A percentile compares a stretch with the other conserved stretches of the same genome.
Conservation (phyloP, 2,797 vertebrate species). For the Gymnoscopelus microlampas region DNA sequence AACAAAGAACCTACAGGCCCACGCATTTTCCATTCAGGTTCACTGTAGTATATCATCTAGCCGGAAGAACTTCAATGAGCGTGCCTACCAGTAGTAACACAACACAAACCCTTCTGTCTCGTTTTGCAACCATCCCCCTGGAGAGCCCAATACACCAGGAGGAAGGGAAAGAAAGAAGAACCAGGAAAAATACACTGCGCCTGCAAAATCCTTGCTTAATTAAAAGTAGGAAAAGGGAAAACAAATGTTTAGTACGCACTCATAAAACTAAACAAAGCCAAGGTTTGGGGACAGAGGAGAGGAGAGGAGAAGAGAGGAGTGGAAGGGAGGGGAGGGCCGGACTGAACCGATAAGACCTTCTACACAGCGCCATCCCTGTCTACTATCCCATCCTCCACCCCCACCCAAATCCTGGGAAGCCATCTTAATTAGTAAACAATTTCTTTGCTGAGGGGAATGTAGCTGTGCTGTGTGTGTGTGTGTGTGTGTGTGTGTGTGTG, state of each 20-base stretch:
- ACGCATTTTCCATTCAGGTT: constrained; percentile 66
- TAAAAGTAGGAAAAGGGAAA: constrained; percentile 49
- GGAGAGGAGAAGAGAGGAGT: neutral
- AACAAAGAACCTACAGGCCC: constrained; percentile 66
- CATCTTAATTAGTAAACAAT: constrained; percentile 74
- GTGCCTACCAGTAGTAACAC: constrained; percentile 56
- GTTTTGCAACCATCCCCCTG: constrained; percentile 54
- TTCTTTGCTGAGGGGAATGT: constrained; percentile 62
- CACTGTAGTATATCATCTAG: constrained; percentile 67
- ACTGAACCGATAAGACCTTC: constrained; percentile 45
- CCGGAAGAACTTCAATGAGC: constrained; percentile 68
- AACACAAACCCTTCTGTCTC: constrained; percentile 43
- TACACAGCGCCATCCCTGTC: constrained; percentile 61
- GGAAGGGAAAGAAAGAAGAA: constrained; percentile 41
- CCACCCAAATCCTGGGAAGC: constrained; percentile 68
- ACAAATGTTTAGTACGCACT: constrained; percentile 59
- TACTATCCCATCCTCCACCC: constrained; percentile 36
- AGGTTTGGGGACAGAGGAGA: neutral
- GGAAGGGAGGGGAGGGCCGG: constrained; percentile 29
- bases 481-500: constrained; percentile 32
- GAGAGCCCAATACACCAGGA: constrained; percentile 53
- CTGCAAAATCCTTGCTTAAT: constrained; percentile 62
- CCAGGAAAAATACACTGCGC: constrained; percentile 48
- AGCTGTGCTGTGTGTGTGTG: constrained; percentile 43
- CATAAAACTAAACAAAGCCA: constrained; percentile 61